A percentile compares a stretch with the other conserved stretches of the same genome.
phyloP scores from a whole-genome alignment of 2,888 invertebrate species.

The Leucophenga montana region DNA sequence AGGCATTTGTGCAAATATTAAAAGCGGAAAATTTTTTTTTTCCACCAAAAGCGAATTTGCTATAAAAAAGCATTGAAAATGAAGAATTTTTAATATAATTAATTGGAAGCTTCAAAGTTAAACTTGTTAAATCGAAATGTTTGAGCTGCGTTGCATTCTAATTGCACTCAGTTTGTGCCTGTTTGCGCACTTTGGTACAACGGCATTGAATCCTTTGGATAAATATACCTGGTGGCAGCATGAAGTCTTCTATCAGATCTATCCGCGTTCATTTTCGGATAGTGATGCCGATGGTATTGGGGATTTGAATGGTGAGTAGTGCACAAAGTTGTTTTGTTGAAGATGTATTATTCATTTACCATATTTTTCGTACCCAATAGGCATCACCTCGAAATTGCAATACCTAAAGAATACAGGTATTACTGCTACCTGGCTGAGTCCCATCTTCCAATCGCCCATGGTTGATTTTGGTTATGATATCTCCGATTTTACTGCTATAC shows the following conservation, averaged over 20 bases:
- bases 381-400: slow-evolving; percentile 71
- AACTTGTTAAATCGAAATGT: not conserved
- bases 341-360: not conserved
- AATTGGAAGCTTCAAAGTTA: not conserved
- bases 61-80: not conserved
- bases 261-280: slow-evolving; percentile 84
- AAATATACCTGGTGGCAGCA: slow-evolving; percentile 55
- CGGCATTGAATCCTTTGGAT: not conserved
- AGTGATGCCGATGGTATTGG: slow-evolving; percentile 82
- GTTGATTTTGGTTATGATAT: slow-evolving; percentile 85
- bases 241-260: slow-evolving; percentile 80
- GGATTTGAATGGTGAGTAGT: slow-evolving; percentile 77
- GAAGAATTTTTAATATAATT: too few species aligned
- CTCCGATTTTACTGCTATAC: slow-evolving; percentile 78
- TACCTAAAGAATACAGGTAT: slow-evolving; percentile 80
- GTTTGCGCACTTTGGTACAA: not conserved
- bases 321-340: slow-evolving; percentile 40
- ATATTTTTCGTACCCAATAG: slow-evolving; percentile 4
- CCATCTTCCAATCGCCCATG: slow-evolving; percentile 78
- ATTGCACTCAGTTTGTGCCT: not conserved
- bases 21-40: not conserved
- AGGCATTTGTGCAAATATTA: slow-evolving; percentile 49
- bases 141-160: not conserved
- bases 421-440: slow-evolving; percentile 80
- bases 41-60: not conserved